Conservation (phyloP, 2,797 vertebrate genomes). For the Chiroxiphia lanceolata region DNA sequence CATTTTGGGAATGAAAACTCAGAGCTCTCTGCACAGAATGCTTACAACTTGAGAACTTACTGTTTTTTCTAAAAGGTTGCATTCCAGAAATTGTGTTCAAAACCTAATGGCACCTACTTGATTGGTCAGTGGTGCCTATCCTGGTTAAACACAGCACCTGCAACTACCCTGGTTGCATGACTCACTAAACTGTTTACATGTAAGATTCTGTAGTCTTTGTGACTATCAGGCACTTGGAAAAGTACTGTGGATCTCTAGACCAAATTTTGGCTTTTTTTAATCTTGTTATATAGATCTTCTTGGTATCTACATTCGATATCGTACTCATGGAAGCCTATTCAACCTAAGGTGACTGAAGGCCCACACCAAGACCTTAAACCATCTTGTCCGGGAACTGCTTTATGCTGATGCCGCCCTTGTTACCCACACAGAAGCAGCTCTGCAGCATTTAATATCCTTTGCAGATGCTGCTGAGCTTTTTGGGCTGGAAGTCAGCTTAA, state of each 20-base stretch:
- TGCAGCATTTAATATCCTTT: too few relatives aligned
- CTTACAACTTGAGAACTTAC: neutral
- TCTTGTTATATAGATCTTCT: too few relatives aligned
- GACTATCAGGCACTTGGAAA: neutral
- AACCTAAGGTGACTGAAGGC: too few relatives aligned
- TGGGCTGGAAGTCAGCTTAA: too few relatives aligned
- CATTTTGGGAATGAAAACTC: neutral
- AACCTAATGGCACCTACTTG: neutral
- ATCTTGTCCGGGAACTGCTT: too few relatives aligned
- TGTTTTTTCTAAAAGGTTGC: neutral
- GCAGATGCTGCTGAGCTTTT: too few relatives aligned
- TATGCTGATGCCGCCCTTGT: too few relatives aligned
- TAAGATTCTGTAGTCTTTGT: neutral
- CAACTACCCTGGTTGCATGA: neutral
- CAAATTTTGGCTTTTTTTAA: neutral
- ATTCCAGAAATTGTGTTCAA: neutral
- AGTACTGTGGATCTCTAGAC: neutral
- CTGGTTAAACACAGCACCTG: neutral
- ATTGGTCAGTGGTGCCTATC: neutral
- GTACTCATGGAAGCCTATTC: too few relatives aligned
- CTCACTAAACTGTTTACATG: neutral
- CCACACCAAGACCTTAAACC: too few relatives aligned
- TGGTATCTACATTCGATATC: too few relatives aligned
- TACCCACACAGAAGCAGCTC: too few relatives aligned
- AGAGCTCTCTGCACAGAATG: neutral